A percentile compares a stretch with the other conserved stretches of the same genome.
phyloP scores from a whole-genome alignment of 2,113 vertebrate genomes.

The Gymnocephalus cernua region DNA sequence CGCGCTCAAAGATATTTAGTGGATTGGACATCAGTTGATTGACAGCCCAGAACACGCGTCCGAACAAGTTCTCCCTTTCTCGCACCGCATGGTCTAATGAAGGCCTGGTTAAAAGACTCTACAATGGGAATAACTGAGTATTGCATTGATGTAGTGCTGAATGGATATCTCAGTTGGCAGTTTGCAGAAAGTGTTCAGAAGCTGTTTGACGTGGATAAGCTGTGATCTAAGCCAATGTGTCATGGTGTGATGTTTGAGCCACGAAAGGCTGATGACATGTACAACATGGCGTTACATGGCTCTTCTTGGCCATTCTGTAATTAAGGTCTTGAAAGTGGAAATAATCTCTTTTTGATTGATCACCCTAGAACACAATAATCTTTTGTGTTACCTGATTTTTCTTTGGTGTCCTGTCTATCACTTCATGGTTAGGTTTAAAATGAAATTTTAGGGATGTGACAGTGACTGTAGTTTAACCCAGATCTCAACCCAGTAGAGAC shows the following conservation, averaged over 20 bases:
- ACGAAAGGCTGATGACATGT: conserved; percentile 5
- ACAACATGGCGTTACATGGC: neutral
- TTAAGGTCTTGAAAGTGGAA: conserved; percentile 19
- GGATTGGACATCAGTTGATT: no score
- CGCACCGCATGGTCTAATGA: no score
- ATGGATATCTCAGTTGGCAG: conserved; percentile 1
- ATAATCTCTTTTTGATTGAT: conserved; percentile 2
- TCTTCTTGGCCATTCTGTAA: conserved; percentile 21
- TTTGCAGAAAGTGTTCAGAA: conserved; percentile 16
- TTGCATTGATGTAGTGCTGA: conserved; percentile 18
- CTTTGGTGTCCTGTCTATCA: neutral
- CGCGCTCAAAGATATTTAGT: no score
- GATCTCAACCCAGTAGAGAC: conserved; percentile 31
- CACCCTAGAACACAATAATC: neutral
- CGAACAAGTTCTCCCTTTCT: no score
- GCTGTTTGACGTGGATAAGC: conserved; percentile 19
- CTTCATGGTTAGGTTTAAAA: neutral
- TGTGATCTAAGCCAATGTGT: conserved; percentile 3
- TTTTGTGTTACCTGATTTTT: neutral
- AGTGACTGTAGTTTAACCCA: conserved; percentile 23
- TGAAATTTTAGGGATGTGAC: conserved; percentile 7
- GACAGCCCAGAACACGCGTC: no score
- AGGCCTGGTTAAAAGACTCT: no score
- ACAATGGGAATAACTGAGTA: neutral
- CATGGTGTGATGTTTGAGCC: conserved; percentile 19